Percentiles rank a stretch among this genome's conserved stretches.
Conservation (phyloP, 2,113 vertebrate genomes). For the Eudyptes chrysolophus region DNA sequence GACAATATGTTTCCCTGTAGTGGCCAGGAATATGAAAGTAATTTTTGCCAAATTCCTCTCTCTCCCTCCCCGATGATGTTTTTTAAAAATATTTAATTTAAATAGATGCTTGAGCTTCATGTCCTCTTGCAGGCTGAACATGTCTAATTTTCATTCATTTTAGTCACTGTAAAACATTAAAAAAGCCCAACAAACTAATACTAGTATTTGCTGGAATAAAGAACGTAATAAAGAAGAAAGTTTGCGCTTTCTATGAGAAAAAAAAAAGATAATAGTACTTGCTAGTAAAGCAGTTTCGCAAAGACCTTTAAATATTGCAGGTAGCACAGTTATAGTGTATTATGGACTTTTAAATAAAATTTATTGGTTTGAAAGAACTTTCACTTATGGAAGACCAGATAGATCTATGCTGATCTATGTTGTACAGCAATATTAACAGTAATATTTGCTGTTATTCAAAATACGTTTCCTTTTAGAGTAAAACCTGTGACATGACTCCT, state of each 20-base stretch:
- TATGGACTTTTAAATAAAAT: neutral
- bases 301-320: neutral
- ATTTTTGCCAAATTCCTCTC: neutral
- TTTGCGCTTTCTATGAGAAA: neutral
- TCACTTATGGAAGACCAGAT: accelerated
- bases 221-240: neutral
- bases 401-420: neutral
- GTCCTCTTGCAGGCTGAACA: neutral
- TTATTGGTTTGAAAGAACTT: neutral
- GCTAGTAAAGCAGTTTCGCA: neutral
- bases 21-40: neutral
- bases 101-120: neutral
- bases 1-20: neutral
- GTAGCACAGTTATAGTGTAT: neutral
- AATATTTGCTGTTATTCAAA: neutral
- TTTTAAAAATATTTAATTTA: neutral
- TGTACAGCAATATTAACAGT: no score
- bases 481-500: neutral
- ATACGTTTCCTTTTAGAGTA: neutral
- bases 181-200: neutral
- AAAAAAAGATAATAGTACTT: neutral
- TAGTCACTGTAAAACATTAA: neutral
- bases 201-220: neutral
- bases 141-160: neutral
- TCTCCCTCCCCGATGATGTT: neutral